Conservation (phyloP, 2,888 invertebrate species). For the Ashinkailepas kermadecensis region DNA sequence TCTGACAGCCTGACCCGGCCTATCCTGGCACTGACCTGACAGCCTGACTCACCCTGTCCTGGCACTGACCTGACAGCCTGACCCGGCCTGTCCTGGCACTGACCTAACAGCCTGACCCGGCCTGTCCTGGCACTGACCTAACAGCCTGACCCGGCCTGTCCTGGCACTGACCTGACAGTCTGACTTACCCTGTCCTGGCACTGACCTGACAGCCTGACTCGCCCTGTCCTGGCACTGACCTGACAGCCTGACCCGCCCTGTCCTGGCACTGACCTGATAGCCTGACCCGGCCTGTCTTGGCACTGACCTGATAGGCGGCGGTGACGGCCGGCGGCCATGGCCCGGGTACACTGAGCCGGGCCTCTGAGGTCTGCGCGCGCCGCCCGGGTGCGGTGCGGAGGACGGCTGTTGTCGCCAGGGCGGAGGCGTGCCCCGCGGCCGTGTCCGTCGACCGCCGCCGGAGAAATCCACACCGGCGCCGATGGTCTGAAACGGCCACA, state of each 20-base stretch:
- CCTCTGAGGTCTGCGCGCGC: constrained; percentile 38
- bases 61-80: no score
- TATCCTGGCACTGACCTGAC: no score
- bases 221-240: no score
- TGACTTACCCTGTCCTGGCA: no score
- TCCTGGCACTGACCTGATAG: no score
- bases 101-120: not conserved
- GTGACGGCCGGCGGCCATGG: constrained; percentile 30
- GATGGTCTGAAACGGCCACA: constrained; percentile 26
- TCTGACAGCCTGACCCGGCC: no score
- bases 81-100: no score
- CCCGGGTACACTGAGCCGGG: constrained; percentile 10
- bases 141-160: constrained; percentile 7
- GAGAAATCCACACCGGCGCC: constrained; percentile 34
- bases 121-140: constrained; percentile 27
- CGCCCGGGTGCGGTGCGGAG: not conserved
- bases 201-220: no score
- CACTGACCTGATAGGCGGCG: constrained; percentile 31
- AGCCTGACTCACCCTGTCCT: no score
- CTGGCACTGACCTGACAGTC: no score
- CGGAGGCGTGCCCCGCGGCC: not conserved
- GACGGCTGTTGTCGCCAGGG: not conserved
- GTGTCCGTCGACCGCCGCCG: constrained; percentile 24
- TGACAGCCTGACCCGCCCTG: no score
- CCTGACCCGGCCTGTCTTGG: not conserved